Evolutionary conservation across 30 jellyfish, hydroid and myxozoan genomes (phyloP), one percentile per base, ranked within the genome.

Genomic region (Aurelia coerulea): DNA sequence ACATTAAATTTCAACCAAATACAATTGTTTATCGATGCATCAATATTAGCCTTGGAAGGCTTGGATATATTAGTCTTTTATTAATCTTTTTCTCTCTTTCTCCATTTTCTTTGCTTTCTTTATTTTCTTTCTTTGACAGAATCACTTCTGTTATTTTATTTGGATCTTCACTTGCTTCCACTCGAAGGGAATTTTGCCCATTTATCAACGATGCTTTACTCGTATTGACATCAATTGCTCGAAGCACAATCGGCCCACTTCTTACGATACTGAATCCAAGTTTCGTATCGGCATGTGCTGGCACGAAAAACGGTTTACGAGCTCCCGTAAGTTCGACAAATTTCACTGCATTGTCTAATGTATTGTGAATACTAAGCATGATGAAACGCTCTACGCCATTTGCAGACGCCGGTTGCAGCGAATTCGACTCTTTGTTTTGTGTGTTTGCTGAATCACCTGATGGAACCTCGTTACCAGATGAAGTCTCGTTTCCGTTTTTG

Each of bases 271-370:
- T 53, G 68, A 87, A 87, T 2, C 96, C 96, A 7, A 87, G 68
- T 23, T 68, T 73, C 31, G 89, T 68, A 16, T 76, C 85, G 7
- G 90, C 42, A 46, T 34, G 84, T n/a, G 96, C 78, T 1, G 90
- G 96, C 37, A 87, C 90, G 23, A 87, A 16, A 56, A 87, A 87
- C n/a, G 96, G 96, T 76, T 87, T 87, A 9, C 88, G 96, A n/a
- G 83, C 96, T 1, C 96, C 96, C 1, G 96, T 87, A 7, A 73
- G 76, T 73, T 87, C 96, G 23, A 53, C 56, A 19, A 87, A 53
- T 51, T 67, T 76, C 37, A 58, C 96, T 3, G 82, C 77, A 16
- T 15, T 34, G 65, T 68, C 83, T n/a, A 76, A 33, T 10, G 86
- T 29, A 65, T 87, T 87, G 50, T 87, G 76, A 4, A 87, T 68